Evolutionary conservation across 2,888 invertebrate genomes (phyloP).

Genomic region (Drosophila nr. fundita): DNA sequence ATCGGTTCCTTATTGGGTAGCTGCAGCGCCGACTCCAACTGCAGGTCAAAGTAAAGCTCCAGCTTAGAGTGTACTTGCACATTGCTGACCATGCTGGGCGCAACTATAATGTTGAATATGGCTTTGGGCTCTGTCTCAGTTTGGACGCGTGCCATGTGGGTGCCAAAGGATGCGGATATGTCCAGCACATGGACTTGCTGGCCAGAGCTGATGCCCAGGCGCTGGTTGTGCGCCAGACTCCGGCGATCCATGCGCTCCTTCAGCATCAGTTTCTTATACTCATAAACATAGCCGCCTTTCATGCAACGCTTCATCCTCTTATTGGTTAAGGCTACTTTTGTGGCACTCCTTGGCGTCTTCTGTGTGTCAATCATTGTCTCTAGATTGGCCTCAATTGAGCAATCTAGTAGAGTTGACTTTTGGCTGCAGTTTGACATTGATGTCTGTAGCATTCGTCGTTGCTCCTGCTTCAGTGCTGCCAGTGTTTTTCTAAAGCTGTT

Average conservation of each 20-base stretch:
- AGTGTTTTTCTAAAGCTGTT: conserved; percentile 15
- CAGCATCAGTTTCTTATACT: conserved; percentile 31
- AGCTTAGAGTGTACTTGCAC: conserved; percentile 14
- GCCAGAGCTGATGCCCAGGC: conserved; percentile 37
- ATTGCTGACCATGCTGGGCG: conserved; percentile 4
- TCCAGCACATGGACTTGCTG: conserved; percentile 28
- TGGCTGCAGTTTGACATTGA: conserved; percentile 3
- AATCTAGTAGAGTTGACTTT: conserved; percentile 3
- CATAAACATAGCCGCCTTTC: conserved; percentile 41
- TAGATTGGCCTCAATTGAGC: conserved; percentile 30
- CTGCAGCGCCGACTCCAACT: conserved; percentile 10
- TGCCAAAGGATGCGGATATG: conserved; percentile 38
- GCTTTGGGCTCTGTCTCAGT: background rate
- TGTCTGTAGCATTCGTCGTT: conserved; percentile 9
- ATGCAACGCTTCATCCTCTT: conserved; percentile 25
- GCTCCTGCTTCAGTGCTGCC: conserved; percentile 1
- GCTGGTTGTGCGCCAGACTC: conserved; percentile 39
- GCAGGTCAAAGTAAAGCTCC: conserved; percentile 39
- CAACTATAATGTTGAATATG: conserved; percentile 39
- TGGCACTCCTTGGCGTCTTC: background rate
- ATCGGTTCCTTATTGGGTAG: conserved; percentile 37
- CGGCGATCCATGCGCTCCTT: conserved; percentile 48
- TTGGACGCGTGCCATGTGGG: conserved; percentile 39
- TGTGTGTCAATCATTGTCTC: conserved; percentile 7
- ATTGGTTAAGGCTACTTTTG: background rate